These are phyloP conservation scores for Cephalotes varians DNA, from an alignment of 2,888 invertebrate species.

Conservation along the genomic window DNA sequence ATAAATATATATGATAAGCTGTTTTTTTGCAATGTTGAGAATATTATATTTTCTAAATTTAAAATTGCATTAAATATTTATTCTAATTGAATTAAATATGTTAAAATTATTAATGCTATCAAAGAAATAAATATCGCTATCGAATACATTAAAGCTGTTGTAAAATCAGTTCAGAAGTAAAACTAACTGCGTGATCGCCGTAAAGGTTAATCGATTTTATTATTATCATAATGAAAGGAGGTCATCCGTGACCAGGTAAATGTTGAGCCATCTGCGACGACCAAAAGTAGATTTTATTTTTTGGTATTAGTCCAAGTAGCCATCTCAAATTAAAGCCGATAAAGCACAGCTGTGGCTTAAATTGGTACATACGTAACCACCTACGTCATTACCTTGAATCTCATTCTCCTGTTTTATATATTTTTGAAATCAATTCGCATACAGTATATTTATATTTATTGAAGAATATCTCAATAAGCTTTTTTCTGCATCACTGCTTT, in stretches of 20 bases:
- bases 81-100: neutral
- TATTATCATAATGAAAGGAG: constrained; percentile 66
- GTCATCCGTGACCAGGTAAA: constrained; percentile 51
- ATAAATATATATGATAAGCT: neutral
- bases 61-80: neutral
- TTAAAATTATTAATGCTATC: neutral
- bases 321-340: constrained; percentile 53
- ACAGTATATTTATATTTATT: neutral
- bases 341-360: constrained; percentile 46
- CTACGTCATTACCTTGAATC: constrained; percentile 23
- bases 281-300: constrained; percentile 47
- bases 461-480: neutral
- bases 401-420: constrained; percentile 3
- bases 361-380: constrained; percentile 16
- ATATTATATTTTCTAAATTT: neutral
- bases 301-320: constrained; percentile 48
- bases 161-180: neutral
- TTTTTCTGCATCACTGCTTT: neutral
- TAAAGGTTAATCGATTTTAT: constrained; percentile 70
- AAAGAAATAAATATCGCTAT: neutral
- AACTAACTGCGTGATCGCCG: neutral
- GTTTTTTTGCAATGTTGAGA: neutral
- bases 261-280: constrained; percentile 70
- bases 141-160: too few species aligned
- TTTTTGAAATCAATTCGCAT: constrained; percentile 21